These are phyloP conservation scores for Harpalus rubripes DNA, from an alignment of 2,888 invertebrate genomes.

Conservation along the genomic window DNA sequence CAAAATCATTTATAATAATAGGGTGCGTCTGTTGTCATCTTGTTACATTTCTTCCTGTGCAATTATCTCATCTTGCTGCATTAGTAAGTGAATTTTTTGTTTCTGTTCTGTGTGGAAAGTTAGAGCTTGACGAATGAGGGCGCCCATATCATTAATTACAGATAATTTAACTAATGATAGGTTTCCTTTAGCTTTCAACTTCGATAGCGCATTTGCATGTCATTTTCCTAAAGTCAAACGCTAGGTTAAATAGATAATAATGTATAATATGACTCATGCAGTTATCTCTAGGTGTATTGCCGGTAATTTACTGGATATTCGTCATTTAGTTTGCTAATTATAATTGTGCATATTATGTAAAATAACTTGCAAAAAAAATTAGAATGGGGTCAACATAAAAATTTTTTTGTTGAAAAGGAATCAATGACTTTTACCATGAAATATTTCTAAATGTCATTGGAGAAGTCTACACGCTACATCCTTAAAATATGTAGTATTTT, in stretches of 20 bases:
- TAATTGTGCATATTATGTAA: neutral
- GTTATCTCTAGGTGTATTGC: slow-evolving; percentile 6
- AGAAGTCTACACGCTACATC: too few relatives aligned
- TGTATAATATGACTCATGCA: slow-evolving; percentile 27
- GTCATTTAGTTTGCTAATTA: neutral
- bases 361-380: neutral
- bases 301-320: neutral
- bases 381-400: too few relatives aligned
- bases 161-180: slow-evolving; percentile 40
- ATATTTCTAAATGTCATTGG: too few relatives aligned
- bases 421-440: too few relatives aligned
- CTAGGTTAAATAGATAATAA: slow-evolving; percentile 33
- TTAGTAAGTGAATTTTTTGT: slow-evolving; percentile 10
- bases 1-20: slow-evolving; percentile 20
- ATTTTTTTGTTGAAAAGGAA: too few relatives aligned
- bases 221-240: slow-evolving; percentile 33
- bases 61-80: slow-evolving; percentile 42
- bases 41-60: slow-evolving; percentile 14
- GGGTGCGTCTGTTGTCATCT: slow-evolving; percentile 25
- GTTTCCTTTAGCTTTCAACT: slow-evolving; percentile 26
- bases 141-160: slow-evolving; percentile 39
- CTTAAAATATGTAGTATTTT: too few relatives aligned
- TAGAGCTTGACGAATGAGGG: slow-evolving; percentile 29
- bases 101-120: neutral
- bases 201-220: slow-evolving; percentile 30